Evolutionary conservation across 2,113 vertebrate genomes (phyloP).

Genomic region (Terrapene triunguis): DNA sequence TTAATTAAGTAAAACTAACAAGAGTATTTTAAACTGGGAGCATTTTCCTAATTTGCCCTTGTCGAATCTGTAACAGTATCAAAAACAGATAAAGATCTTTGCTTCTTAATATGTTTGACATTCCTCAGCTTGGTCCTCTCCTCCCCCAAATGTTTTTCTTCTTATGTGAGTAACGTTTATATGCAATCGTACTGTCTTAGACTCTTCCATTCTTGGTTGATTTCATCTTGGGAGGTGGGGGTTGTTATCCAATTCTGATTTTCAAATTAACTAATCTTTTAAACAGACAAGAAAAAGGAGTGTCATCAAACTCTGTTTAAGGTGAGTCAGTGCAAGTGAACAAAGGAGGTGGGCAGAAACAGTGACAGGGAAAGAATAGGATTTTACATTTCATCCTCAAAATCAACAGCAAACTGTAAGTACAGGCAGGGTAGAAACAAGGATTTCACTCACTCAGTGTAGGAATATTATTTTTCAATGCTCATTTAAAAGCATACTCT

Average conservation of each 20-base stretch:
- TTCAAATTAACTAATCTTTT: background rate
- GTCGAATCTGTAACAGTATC: background rate
- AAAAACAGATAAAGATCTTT: background rate
- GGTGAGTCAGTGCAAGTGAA: background rate
- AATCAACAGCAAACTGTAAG: background rate
- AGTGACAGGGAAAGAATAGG: background rate
- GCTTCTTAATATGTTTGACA: background rate
- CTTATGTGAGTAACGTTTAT: background rate
- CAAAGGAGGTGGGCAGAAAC: background rate
- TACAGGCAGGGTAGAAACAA: background rate
- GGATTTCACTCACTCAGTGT: background rate
- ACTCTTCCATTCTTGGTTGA: background rate
- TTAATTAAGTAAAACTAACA: background rate
- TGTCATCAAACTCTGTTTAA: background rate
- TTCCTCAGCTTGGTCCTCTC: background rate
- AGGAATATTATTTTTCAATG: background rate
- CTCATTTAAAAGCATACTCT: background rate
- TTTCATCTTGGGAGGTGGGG: background rate
- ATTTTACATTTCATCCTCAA: background rate
- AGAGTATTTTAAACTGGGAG: background rate
- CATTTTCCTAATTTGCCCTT: background rate
- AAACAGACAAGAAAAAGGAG: background rate
- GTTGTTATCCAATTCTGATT: background rate
- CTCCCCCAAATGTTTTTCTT: background rate
- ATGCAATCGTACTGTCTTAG: background rate